Base-by-base conservation (phyloP, 2,797 vertebrate genomes). In the Hirundo rustica region DNA sequence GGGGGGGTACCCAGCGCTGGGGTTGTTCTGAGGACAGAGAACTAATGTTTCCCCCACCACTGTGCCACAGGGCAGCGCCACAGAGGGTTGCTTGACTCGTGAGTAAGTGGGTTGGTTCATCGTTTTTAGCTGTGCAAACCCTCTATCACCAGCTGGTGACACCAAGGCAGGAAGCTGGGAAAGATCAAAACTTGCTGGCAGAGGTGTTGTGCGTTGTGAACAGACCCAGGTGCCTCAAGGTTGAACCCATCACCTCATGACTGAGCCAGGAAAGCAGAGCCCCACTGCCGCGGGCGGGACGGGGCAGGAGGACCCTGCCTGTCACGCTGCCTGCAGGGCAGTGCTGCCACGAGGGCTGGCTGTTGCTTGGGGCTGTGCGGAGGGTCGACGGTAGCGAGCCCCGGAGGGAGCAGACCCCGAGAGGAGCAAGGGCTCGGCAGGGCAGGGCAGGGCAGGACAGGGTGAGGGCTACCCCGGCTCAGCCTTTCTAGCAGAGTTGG, bases 341-440 rank as follows among this genome's bases (percentile, higher is more conserved):
- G 23, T 2, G 53, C 64, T 64, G 44, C 67, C 48, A 4, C 7
- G 10, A 50, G 45, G 38, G 17, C 51, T 16, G 60, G 2, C 48
- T 77, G 48, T 48, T 36, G 38, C 4, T 1, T 25, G 70, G 83
- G 70, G 51, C 42, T 40, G 21, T 14, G 25, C 36, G 4, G 44
- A 4, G 58, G 50, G 30, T 19, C 1, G 13, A 10, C 2, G 4
- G 15, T 3, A 55, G 30, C 1, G 13, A 48, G 48, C n/a, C 4
- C 5, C 5, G 53, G 38, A 27, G 61, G 29, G 36, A 70, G 66
- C 57, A 32, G 48, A 83, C 32, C 23, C 29, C 34, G 38, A 30
- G 38, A 70, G 23, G 13, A 45, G 7, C 25, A 54, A 45, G 76
- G 58, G 42, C 44, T 90, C 53, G 13, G 40, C n/a, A 44, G 44